phyloP scores from a whole-genome alignment of 2,797 vertebrate species.

The Coranthus polyacanthus region DNA sequence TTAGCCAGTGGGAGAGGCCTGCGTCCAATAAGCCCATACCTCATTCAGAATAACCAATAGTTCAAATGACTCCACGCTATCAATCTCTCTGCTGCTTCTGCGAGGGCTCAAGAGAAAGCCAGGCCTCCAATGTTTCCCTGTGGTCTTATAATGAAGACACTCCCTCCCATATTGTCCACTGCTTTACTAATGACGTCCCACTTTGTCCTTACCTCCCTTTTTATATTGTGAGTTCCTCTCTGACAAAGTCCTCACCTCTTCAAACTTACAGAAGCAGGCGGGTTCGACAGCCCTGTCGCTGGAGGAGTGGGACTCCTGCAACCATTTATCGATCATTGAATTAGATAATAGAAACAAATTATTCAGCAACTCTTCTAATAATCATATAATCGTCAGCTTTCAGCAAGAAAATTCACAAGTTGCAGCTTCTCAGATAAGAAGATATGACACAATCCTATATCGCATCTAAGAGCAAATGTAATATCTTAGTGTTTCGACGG shows the following conservation, averaged over 20 bases:
- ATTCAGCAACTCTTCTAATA: too few relatives aligned
- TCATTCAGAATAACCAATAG: conserved; percentile 84
- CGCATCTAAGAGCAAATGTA: too few relatives aligned
- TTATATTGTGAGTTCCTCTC: not conserved
- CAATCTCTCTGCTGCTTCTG: conserved; percentile 75
- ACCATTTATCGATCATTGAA: too few relatives aligned
- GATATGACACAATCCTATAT: too few relatives aligned
- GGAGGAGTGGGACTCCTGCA: not conserved
- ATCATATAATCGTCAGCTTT: too few relatives aligned
- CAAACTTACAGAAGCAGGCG: not conserved
- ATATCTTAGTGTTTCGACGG: too few relatives aligned
- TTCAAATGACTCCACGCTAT: conserved; percentile 78
- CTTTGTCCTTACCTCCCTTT: not conserved
- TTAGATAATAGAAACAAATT: too few relatives aligned
- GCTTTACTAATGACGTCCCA: not conserved
- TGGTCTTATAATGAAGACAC: conserved; percentile 52
- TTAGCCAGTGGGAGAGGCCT: conserved; percentile 63
- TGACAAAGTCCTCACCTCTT: conserved; percentile 18
- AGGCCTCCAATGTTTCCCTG: conserved; percentile 20
- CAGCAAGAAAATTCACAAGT: too few relatives aligned
- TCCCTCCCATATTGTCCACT: conserved; percentile 19
- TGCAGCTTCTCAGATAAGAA: too few relatives aligned
- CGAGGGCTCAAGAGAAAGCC: conserved; percentile 55
- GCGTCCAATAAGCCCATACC: conserved; percentile 78
- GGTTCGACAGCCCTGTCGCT: conserved; percentile 8